Evolutionary conservation across 1,140 invertebrate species (phyloP).

Genomic region (Schlechtendalia chinensis): DNA sequence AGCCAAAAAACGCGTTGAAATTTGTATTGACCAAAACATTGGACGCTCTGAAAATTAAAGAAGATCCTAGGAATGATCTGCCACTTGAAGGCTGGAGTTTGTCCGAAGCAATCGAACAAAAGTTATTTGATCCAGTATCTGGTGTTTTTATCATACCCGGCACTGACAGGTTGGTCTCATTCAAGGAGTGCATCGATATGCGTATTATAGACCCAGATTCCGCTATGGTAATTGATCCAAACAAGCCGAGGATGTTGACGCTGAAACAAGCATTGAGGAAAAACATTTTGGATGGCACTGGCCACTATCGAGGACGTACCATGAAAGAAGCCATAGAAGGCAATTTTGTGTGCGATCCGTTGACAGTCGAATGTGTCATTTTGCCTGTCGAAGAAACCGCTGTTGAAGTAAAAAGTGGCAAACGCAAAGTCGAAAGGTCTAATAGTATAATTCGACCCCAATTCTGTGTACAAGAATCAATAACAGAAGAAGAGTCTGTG

Average conservation of each 20-base stretch:
- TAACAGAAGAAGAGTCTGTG: conserved; percentile 32
- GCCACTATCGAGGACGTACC: conserved; percentile 70
- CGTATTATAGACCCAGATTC: conserved; percentile 82
- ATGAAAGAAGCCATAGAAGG: conserved; percentile 78
- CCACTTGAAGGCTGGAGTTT: conserved; percentile 79
- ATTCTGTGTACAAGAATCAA: conserved; percentile 32
- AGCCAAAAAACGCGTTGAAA: conserved; percentile 40
- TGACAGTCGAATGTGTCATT: neutral
- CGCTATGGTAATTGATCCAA: conserved; percentile 73
- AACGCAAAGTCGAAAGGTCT: neutral
- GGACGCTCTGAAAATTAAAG: conserved; percentile 44
- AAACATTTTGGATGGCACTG: conserved; percentile 73
- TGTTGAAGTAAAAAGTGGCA: neutral
- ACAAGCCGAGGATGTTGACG: conserved; percentile 68
- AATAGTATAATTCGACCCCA: neutral
- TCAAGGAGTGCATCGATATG: conserved; percentile 82
- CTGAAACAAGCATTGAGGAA: conserved; percentile 74
- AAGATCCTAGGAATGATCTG: conserved; percentile 62
- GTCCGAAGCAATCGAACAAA: conserved; percentile 71
- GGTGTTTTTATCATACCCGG: conserved; percentile 85
- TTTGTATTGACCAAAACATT: conserved; percentile 41
- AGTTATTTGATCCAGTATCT: conserved; percentile 74
- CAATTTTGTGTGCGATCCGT: conserved; percentile 57
- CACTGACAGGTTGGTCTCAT: conserved; percentile 78
- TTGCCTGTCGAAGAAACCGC: neutral